Evolutionary conservation across 2,797 vertebrate species (phyloP), one percentile per base, ranked within the genome.

Genomic region (Mus caroli): DNA sequence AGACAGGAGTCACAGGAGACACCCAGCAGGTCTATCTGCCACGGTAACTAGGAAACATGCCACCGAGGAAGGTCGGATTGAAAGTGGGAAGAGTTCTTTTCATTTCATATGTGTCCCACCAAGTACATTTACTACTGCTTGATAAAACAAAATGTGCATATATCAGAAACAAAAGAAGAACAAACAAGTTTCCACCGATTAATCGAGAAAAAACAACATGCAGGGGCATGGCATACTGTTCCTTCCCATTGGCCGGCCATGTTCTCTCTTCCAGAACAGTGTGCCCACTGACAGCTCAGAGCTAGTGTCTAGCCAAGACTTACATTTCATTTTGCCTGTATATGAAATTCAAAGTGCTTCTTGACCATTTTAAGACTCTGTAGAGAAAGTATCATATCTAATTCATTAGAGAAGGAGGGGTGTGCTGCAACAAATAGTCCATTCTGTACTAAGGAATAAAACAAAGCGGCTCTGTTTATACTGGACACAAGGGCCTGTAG

Each of bases 201-300:
- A 67, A 7, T 80, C 28, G 58, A 91, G 83, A n/a, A 88, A 83
- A 90, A 78, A 50, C 13, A 50, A 37, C 73, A 91, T 46, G 13
- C 19, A 52, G 15, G 6, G 26, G 34, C 24, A 87, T 12, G 8
- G 14, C 1, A 60, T n/a, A 40, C 58, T 50, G 40, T 20, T 28
- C 76, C 20, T 37, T 37, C 26, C 12, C 11, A 37, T 14, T 7
- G 2, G 22, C 24, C 43, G 22, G 24, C 0, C 2, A 11, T 60
- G 28, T 4, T 20, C 31, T 79, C 50, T 62, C 2, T 11, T 52
- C 54, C 1, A 31, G 1, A 20, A 3, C 4, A 1, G 0, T 19
- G 37, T 34, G 37, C 3, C 22, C 34, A 22, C 28, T 20, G 67
- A 86, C 31, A 40, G 73, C 28, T 91, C 28, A 31, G 58, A 1